These are phyloP conservation scores for Xenentodon cancila DNA, from an alignment of 2,797 vertebrate species.

Conservation along the genomic window DNA sequence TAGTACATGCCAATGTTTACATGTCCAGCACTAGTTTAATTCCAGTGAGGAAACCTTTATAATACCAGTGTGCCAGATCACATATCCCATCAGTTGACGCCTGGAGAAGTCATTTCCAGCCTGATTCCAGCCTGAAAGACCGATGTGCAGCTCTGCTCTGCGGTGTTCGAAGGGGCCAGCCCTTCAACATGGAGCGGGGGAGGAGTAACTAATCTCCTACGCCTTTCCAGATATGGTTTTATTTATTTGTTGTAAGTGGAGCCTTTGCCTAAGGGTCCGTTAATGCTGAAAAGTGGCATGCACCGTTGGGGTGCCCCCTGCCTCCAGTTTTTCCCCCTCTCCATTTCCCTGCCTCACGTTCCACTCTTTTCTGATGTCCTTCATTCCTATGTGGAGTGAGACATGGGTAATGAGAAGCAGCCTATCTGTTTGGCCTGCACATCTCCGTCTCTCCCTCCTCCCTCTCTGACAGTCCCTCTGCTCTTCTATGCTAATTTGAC, in stretches of 20 bases:
- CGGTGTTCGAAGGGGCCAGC: background rate
- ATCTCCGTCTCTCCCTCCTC: constrained; percentile 50
- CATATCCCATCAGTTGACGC: constrained; percentile 48
- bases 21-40: constrained; percentile 6
- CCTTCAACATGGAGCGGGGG: constrained; percentile 47
- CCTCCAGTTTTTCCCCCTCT: background rate
- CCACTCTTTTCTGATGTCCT: constrained; percentile 23
- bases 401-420: constrained; percentile 35
- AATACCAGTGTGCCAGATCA: constrained; percentile 14
- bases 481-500: constrained; percentile 79
- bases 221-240: constrained; percentile 59
- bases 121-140: constrained; percentile 15
- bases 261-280: constrained; percentile 39
- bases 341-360: constrained; percentile 6
- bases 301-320: constrained; percentile 7
- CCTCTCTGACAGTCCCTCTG: constrained; percentile 35
- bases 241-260: constrained; percentile 53
- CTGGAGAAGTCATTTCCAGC: constrained; percentile 65
- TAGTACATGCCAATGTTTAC: background rate
- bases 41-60: background rate
- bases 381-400: constrained; percentile 48
- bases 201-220: constrained; percentile 36
- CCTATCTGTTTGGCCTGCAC: constrained; percentile 48
- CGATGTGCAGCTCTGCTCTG: constrained; percentile 20
- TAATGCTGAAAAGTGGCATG: constrained; percentile 34